Conservation (phyloP, 23 tunicate genomes). For the Trididemnum nubilum region DNA sequence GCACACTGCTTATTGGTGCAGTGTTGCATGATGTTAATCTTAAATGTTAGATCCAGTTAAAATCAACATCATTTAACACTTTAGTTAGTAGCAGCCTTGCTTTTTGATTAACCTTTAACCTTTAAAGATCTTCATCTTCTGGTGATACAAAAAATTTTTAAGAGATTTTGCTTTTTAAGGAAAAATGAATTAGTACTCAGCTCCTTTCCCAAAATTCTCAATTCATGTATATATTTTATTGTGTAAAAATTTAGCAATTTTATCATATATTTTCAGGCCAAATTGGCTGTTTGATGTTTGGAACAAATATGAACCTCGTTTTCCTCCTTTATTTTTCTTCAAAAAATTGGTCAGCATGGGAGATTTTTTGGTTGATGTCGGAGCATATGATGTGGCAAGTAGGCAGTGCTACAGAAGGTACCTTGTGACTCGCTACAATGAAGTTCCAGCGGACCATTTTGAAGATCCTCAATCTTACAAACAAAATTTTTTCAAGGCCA, state of each 20-base stretch:
- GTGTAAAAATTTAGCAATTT: too few species aligned
- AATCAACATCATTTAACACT: too few species aligned
- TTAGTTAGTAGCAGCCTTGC: too few species aligned
- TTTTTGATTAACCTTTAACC: too few species aligned
- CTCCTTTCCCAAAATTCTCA: too few species aligned
- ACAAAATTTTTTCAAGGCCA: slow-evolving; percentile 27
- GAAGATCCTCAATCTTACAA: slow-evolving; percentile 33
- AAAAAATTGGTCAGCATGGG: slow-evolving; percentile 63
- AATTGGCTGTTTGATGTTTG: slow-evolving; percentile 92
- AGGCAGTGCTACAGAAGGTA: slow-evolving; percentile 75
- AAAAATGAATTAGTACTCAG: too few species aligned
- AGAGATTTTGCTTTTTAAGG: too few species aligned
- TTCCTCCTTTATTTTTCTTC: slow-evolving; percentile 64
- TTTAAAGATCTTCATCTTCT: too few species aligned
- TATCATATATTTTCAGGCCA: slow-evolving; percentile 39
- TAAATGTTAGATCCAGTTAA: background rate
- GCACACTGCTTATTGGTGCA: too few species aligned
- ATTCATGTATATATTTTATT: too few species aligned
- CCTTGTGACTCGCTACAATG: slow-evolving; percentile 33
- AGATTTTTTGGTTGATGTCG: slow-evolving; percentile 43
- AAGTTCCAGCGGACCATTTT: background rate
- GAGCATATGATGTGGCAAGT: slow-evolving; percentile 64
- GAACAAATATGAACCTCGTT: slow-evolving; percentile 86
- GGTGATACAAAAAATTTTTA: too few species aligned
- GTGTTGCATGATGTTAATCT: background rate